Evolutionary conservation across 1,140 invertebrate genomes (phyloP).

Genomic region (Papilio polytes): DNA sequence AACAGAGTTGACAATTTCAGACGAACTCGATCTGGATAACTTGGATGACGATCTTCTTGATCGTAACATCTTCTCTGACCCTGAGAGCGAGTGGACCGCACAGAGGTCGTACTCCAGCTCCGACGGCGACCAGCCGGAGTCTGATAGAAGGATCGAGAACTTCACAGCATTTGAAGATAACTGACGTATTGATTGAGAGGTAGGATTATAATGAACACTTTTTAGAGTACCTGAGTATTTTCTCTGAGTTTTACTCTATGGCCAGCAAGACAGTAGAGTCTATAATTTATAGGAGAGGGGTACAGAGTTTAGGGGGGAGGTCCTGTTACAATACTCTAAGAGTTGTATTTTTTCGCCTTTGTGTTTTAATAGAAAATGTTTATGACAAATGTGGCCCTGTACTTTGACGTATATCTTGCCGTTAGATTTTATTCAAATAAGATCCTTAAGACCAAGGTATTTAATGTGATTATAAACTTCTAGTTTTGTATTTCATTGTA

Average conservation of each 20-base stretch:
- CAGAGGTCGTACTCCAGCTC: constrained; percentile 53
- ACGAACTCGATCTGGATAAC: constrained; percentile 65
- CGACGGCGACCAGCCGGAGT: constrained; percentile 75
- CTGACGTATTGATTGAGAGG: not conserved
- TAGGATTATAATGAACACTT: not conserved
- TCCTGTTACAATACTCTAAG: not conserved
- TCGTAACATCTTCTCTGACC: constrained; percentile 80
- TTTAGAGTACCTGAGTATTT: not conserved
- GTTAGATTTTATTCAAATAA: not conserved
- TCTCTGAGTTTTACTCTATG: not conserved
- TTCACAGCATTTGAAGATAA: constrained; percentile 45
- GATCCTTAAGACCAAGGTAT: no score
- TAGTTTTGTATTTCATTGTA: no score
- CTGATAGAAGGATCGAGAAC: constrained; percentile 57
- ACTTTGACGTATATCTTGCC: not conserved
- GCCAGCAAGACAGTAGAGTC: no score
- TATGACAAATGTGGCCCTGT: not conserved
- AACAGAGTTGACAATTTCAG: constrained; percentile 46
- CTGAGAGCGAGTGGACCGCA: constrained; percentile 77
- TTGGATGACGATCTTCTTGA: constrained; percentile 70
- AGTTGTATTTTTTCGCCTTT: no score
- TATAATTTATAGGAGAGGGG: not conserved
- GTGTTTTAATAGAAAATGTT: not conserved
- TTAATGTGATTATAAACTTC: no score
- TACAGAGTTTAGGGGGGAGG: not conserved